Evolutionary conservation across 2,888 invertebrate species (phyloP), one percentile per base, ranked within the genome.

Genomic region (Pocota personata): DNA sequence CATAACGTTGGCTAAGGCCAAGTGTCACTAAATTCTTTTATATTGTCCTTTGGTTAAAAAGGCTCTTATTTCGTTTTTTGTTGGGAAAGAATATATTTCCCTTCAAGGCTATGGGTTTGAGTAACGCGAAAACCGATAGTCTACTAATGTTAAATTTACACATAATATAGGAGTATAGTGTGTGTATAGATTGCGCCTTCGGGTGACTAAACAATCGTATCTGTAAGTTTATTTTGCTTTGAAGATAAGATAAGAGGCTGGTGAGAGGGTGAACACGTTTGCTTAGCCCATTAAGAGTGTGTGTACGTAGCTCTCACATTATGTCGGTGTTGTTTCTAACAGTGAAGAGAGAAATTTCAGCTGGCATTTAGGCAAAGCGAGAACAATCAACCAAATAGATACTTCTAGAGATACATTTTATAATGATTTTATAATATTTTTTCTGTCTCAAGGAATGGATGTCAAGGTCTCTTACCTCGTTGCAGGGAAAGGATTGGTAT

Each of bases 1-100:
- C 89, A 89, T 89, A 46, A 37, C 52, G 50, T 32, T 14, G 30
- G 21, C 14, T 30, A 30, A 1, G 55, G 27, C 14, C 48, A 43
- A 16, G 43, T 19, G 43, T 48, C 48, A 30, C 14, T 16, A 14
- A 14, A 4, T 16, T 30, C n/a, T 55, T 2, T 30, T 14, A 14
- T 8, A 12, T 8, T 7, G 27, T 30, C 2, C 7, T 14, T 27
- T 6, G 12, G n/a, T 24, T 7, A 5, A 3, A 50, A 24, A 14
- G 27, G 27, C 6, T 35, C 30, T 37, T 19, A 10, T 50, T 24
- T 12, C 7, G 21, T 27, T n/a, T 27, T 27, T 24, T 24, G 24
- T 2, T 2, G 24, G 4, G 10, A 6, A 12, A 19, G 12, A 57
- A 12, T 16, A 10, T 4, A 16, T 19, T 30, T 19, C 37, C 19